These are phyloP conservation scores for Elaphurus davidianus DNA, from an alignment of 2,113 vertebrate species.

Conservation along the genomic window DNA sequence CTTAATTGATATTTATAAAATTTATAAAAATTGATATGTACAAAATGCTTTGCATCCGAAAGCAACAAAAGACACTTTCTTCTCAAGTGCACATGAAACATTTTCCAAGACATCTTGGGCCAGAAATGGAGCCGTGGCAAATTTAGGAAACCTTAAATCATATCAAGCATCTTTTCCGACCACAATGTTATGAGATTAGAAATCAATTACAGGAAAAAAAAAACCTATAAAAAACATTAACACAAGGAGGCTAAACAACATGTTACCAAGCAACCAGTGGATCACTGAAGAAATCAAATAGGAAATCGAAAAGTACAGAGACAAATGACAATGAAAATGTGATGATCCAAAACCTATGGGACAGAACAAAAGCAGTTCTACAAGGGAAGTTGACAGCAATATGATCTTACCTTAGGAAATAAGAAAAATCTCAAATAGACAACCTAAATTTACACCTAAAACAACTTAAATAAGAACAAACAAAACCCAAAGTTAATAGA, in stretches of 20 bases:
- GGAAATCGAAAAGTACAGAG: not conserved
- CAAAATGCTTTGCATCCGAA: not conserved
- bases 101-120: not conserved
- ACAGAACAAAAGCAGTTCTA: not conserved
- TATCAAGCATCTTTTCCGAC: not conserved
- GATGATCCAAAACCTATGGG: not conserved
- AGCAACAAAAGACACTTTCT: not conserved
- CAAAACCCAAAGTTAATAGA: not conserved
- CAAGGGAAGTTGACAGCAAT: not conserved
- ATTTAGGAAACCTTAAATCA: not conserved
- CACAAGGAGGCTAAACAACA: not conserved
- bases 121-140: not conserved
- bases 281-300: not conserved
- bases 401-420: not conserved
- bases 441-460: not conserved
- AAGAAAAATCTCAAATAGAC: not conserved
- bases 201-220: not conserved
- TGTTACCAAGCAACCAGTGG: not conserved
- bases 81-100: not conserved
- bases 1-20: not conserved
- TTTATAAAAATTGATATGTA: not conserved
- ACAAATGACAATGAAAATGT: not conserved
- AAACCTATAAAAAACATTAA: not conserved
- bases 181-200: not conserved
- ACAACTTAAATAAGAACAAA: not conserved